Conservation (phyloP, 37 sponge, comb jelly and placozoan species). For the Chondrosia reniformis region DNA sequence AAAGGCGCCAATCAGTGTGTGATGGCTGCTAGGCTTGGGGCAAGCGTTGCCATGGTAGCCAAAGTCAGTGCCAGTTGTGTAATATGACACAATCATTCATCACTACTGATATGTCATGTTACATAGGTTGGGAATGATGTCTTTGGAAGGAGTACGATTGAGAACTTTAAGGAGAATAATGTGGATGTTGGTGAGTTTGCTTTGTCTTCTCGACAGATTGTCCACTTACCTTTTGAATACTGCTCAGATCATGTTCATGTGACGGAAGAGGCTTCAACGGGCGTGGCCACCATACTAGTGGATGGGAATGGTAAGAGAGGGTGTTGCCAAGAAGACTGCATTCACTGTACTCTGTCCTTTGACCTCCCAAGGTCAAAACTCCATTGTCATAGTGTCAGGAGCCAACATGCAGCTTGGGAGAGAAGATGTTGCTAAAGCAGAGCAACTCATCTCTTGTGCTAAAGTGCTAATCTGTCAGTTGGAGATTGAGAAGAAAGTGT, state of each 20-base stretch:
- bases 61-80: conserved; percentile 47
- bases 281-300: conserved; percentile 85
- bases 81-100: not conserved
- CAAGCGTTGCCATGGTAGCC: conserved; percentile 86
- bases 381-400: conserved; percentile 90
- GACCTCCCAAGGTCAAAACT: conserved; percentile 94
- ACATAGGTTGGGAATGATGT: conserved; percentile 81
- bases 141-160: conserved; percentile 82
- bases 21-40: conserved; percentile 95
- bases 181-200: conserved; percentile 44
- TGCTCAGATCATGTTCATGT: conserved; percentile 42
- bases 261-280: conserved; percentile 53
- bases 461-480: conserved; percentile 89
- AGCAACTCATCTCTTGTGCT: conserved; percentile 53
- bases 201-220: conserved; percentile 21
- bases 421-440: conserved; percentile 60
- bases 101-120: not conserved
- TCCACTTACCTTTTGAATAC: not conserved
- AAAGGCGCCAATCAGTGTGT: conserved; percentile 99
- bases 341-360: too few species aligned
- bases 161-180: conserved; percentile 79
- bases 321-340: too few species aligned
- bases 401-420: conserved; percentile 67
- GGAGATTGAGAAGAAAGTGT: conserved; percentile 71
- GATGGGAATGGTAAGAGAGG: conserved; percentile 58